These are phyloP conservation scores for Asteroscopus sphinx DNA, from an alignment of 2,888 invertebrate genomes.

Conservation along the genomic window DNA sequence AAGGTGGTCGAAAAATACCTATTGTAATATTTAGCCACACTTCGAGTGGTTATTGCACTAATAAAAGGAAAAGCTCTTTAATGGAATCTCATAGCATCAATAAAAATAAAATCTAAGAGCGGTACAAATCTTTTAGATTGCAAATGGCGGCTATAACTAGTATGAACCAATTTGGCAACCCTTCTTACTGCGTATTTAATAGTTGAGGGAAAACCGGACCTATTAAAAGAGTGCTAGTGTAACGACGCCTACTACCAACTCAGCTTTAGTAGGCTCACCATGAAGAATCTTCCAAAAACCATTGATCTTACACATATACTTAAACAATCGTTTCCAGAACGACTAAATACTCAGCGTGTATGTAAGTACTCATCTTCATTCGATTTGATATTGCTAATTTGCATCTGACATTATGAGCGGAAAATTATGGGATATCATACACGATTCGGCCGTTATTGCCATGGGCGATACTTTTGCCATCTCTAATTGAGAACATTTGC, in stretches of 20 bases:
- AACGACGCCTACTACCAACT: slow-evolving; percentile 5
- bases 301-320: no score
- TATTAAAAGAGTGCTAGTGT: slow-evolving; percentile 55
- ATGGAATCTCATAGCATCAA: slow-evolving; percentile 23
- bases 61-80: slow-evolving; percentile 30
- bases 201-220: slow-evolving; percentile 55
- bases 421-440: slow-evolving; percentile 41
- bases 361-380: slow-evolving; percentile 8
- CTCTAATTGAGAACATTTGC: no score
- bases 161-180: slow-evolving; percentile 65
- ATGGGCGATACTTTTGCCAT: slow-evolving; percentile 13
- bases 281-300: neutral
- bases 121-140: slow-evolving; percentile 53
- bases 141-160: slow-evolving; percentile 48
- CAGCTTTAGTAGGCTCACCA: slow-evolving; percentile 31
- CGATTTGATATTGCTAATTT: slow-evolving; percentile 40
- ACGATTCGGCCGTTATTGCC: slow-evolving; percentile 15
- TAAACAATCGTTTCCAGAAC: no score
- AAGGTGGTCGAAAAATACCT: slow-evolving; percentile 12
- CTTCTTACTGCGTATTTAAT: slow-evolving; percentile 57
- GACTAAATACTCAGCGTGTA: no score
- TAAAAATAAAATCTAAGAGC: slow-evolving; percentile 53
- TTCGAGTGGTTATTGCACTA: slow-evolving; percentile 11
- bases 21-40: slow-evolving; percentile 6
- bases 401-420: slow-evolving; percentile 21